Percentiles rank a stretch among this genome's conserved stretches.
phyloP scores from a whole-genome alignment of 2,888 invertebrate species.

The Brenthis hecate region DNA sequence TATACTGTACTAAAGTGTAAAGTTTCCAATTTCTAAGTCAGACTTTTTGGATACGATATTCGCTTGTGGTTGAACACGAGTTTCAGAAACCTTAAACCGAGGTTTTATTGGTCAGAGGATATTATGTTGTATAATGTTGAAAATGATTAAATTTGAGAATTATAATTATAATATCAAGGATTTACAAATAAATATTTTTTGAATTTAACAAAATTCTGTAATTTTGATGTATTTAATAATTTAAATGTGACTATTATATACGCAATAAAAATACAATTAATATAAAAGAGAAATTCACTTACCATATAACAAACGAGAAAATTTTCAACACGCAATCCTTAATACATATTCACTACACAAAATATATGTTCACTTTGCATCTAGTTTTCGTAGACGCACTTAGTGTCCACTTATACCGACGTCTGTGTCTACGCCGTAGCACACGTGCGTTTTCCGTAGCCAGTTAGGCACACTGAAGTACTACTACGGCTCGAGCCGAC shows the following conservation, averaged over 20 bases:
- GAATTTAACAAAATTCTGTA: background rate
- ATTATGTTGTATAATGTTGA: too few species aligned
- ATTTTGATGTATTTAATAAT: background rate
- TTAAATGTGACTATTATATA: too few species aligned
- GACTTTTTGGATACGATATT: too few species aligned
- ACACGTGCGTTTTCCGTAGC: conserved; percentile 69
- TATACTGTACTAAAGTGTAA: too few species aligned
- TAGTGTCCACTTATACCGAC: conserved; percentile 40
- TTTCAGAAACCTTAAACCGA: too few species aligned
- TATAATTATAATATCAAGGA: too few species aligned
- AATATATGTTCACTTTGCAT: conserved; percentile 33
- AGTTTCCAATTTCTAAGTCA: too few species aligned
- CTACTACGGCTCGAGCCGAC: conserved; percentile 63
- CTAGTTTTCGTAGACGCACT: conserved; percentile 43
- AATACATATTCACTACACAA: conserved; percentile 53
- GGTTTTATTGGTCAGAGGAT: too few species aligned
- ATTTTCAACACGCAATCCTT: conserved; percentile 46
- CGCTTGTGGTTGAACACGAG: too few species aligned
- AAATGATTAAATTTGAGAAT: too few species aligned
- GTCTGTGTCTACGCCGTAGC: conserved; percentile 61
- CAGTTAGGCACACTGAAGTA: conserved; percentile 67
- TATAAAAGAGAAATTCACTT: conserved; percentile 45
- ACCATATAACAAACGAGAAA: conserved; percentile 63
- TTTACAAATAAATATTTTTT: too few species aligned
- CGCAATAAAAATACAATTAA: background rate